Percentiles rank a stretch among this genome's conserved stretches.
These are phyloP conservation scores for Eidolon dupreanum DNA, from an alignment of 2,797 vertebrate genomes.

Conservation along the genomic window DNA sequence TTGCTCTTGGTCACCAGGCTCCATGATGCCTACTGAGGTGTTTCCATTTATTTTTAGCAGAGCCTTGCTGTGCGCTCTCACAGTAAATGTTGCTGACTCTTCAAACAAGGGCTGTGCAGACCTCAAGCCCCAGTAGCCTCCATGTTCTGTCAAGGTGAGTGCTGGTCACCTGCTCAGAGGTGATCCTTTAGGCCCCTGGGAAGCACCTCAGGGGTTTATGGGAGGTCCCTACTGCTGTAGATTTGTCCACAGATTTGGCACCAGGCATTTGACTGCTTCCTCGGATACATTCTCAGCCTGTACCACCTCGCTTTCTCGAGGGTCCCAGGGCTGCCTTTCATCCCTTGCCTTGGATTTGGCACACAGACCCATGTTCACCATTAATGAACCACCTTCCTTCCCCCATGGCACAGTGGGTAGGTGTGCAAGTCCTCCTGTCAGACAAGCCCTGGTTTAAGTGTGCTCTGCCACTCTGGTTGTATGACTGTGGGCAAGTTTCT, in stretches of 20 bases:
- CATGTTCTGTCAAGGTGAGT: neutral
- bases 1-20: neutral
- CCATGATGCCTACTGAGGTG: neutral
- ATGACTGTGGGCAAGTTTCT: neutral
- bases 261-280: neutral
- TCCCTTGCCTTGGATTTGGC: neutral
- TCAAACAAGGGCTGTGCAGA: neutral
- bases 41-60: neutral
- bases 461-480: neutral
- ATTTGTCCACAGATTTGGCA: neutral
- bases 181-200: neutral
- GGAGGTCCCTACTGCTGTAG: neutral
- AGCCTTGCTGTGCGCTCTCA: neutral
- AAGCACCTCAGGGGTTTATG: fast-evolving
- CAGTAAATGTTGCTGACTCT: neutral
- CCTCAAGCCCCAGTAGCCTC: neutral
- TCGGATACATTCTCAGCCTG: neutral
- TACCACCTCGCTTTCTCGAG: neutral
- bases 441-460: neutral
- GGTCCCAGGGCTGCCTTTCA: neutral
- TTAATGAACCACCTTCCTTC: neutral
- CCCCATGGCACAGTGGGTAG: neutral
- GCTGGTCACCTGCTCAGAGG: neutral
- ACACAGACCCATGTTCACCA: neutral
- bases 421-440: neutral